phyloP scores from a whole-genome alignment of 2,888 invertebrate species.

The Synanthedon formicaeformis region DNA sequence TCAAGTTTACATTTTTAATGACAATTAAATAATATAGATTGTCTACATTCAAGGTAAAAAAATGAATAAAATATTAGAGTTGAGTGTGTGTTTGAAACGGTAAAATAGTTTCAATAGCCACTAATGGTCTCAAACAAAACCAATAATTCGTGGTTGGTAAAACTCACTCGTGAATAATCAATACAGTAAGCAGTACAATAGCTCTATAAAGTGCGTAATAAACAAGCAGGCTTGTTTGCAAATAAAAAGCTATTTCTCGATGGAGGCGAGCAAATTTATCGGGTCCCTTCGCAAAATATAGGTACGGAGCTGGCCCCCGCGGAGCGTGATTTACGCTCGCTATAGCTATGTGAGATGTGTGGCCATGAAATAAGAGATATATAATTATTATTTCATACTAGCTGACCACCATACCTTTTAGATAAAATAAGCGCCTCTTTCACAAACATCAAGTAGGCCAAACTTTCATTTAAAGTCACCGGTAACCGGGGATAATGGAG shows the following conservation, averaged over 20 bases:
- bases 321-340: slow-evolving; percentile 40
- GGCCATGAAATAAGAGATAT: neutral
- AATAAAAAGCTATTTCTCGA: slow-evolving; percentile 53
- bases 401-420: no score
- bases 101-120: slow-evolving; percentile 8
- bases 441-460: no score
- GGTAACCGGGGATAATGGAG: no score
- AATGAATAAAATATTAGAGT: no score
- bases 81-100: slow-evolving; percentile 2
- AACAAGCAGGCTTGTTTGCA: slow-evolving; percentile 36
- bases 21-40: no score
- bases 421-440: no score
- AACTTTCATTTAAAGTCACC: no score
- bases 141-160: slow-evolving; percentile 6
- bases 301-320: slow-evolving; percentile 33
- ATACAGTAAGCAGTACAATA: slow-evolving; percentile 13
- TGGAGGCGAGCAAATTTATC: slow-evolving; percentile 46
- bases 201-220: slow-evolving; percentile 31
- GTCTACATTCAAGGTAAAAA: no score
- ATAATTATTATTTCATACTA: neutral
- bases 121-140: neutral
- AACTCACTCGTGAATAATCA: slow-evolving; percentile 27
- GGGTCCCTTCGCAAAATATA: slow-evolving; percentile 46
- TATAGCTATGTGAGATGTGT: slow-evolving; percentile 27
- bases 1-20: no score